Percentiles rank a stretch among this genome's conserved stretches.
These are phyloP conservation scores for Sphenodon punctatus DNA, from an alignment of 2,797 vertebrate species.

Conservation along the genomic window DNA sequence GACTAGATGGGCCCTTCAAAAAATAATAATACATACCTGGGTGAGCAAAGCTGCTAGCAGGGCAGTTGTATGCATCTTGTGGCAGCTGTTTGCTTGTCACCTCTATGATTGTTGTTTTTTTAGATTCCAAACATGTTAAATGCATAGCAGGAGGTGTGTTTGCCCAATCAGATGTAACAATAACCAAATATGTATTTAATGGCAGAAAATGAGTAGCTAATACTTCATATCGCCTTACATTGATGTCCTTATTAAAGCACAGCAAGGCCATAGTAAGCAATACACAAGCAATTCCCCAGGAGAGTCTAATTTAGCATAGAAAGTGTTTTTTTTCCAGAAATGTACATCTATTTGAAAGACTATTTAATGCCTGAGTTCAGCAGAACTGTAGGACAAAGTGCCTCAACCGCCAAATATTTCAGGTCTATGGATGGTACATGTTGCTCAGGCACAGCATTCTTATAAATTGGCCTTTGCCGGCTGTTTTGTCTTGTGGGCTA, in stretches of 20 bases:
- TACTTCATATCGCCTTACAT: too few relatives aligned
- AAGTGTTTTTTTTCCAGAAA: background rate
- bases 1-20: too few relatives aligned
- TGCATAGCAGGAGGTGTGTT: too few relatives aligned
- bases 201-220: too few relatives aligned
- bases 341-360: background rate
- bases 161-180: too few relatives aligned
- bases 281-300: background rate
- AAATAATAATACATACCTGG: too few relatives aligned
- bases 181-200: too few relatives aligned
- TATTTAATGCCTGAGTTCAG: background rate
- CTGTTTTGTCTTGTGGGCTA: conserved; percentile 68
- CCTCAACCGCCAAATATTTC: conserved; percentile 25
- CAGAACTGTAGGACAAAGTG: background rate
- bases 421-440: background rate
- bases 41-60: too few relatives aligned
- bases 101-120: too few relatives aligned
- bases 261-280: background rate
- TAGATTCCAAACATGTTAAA: too few relatives aligned
- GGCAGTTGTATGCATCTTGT: too few relatives aligned
- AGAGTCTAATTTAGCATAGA: background rate
- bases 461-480: conserved; percentile 65
- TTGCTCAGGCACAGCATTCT: conserved; percentile 18
- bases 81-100: too few relatives aligned
- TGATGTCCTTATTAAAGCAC: background rate